Conservation (phyloP, 23 tunicate species). For the Corella eumyota region DNA sequence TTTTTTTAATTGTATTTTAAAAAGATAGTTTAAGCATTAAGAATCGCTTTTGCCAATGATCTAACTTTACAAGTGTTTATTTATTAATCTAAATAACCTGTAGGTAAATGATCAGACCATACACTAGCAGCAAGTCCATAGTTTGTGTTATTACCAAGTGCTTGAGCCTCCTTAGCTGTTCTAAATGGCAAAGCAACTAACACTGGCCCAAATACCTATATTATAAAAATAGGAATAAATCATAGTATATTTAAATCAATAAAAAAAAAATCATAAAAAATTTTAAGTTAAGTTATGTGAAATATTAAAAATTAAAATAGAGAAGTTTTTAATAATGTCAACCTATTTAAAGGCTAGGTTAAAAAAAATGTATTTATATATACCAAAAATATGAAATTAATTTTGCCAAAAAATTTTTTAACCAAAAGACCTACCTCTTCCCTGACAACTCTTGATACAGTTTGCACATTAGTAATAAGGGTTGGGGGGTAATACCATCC, state of each 20-base stretch:
- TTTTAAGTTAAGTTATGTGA: too few relatives aligned
- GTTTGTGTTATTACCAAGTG: slow-evolving; percentile 86
- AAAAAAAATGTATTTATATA: too few relatives aligned
- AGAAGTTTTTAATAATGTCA: too few relatives aligned
- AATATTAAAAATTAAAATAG: too few relatives aligned
- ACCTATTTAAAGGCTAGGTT: too few relatives aligned
- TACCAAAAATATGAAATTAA: too few relatives aligned
- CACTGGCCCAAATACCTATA: slow-evolving; percentile 88
- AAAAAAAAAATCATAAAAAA: background rate
- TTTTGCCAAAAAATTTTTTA: too few relatives aligned
- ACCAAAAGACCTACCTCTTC: slow-evolving; percentile 70
- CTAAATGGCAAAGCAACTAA: slow-evolving; percentile 86
- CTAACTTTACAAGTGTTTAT: too few relatives aligned
- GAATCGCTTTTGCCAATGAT: too few relatives aligned
- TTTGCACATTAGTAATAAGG: slow-evolving; percentile 87
- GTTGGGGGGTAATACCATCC: slow-evolving; percentile 92
- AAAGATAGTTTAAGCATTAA: too few relatives aligned
- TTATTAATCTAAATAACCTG: slow-evolving; percentile 36
- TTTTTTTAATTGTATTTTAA: background rate
- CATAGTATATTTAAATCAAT: background rate
- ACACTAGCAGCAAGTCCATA: slow-evolving; percentile 91
- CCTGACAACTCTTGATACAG: slow-evolving; percentile 80
- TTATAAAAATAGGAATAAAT: background rate
- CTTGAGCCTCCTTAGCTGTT: slow-evolving; percentile 79
- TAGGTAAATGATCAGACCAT: slow-evolving; percentile 89